A percentile compares a stretch with the other conserved stretches of the same genome.
phyloP scores from a whole-genome alignment of 1,140 invertebrate species.

The Glomeris maerens region DNA sequence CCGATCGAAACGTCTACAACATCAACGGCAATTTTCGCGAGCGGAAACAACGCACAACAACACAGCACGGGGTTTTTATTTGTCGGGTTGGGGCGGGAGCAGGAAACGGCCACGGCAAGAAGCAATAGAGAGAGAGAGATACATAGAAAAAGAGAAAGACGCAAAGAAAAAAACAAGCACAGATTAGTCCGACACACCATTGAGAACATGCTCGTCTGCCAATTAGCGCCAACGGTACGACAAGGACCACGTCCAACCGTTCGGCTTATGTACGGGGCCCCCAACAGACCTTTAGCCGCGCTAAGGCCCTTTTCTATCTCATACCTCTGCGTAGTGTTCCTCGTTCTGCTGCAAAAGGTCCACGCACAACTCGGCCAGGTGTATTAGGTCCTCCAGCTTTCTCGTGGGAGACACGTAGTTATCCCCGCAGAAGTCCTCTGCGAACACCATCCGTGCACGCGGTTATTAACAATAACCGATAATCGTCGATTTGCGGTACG shows the following conservation, averaged over 20 bases:
- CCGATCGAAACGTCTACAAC: slow-evolving; percentile 35
- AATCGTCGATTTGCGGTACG: too few relatives aligned
- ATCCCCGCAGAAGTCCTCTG: slow-evolving; percentile 71
- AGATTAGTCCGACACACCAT: slow-evolving; percentile 6
- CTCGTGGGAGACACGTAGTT: slow-evolving; percentile 58
- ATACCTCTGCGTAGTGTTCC: slow-evolving; percentile 99
- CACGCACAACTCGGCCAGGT: slow-evolving; percentile 92
- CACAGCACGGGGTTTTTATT: too few relatives aligned
- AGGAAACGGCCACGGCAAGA: too few relatives aligned
- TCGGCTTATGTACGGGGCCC: neutral
- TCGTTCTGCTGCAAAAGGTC: slow-evolving; percentile 98
- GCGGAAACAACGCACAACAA: slow-evolving; percentile 9
- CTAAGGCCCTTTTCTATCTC: too few relatives aligned
- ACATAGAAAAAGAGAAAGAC: slow-evolving; percentile 20
- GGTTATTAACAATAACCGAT: neutral
- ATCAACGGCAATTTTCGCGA: too few relatives aligned
- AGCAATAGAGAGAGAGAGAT: slow-evolving; percentile 9
- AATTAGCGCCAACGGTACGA: too few relatives aligned
- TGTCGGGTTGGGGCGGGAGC: too few relatives aligned
- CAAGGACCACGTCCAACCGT: slow-evolving; percentile 1
- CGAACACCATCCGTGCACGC: too few relatives aligned
- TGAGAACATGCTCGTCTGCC: too few relatives aligned
- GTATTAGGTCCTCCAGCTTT: slow-evolving; percentile 92
- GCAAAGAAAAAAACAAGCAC: slow-evolving; percentile 20
- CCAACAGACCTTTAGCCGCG: slow-evolving; percentile 6